Base-by-base conservation (phyloP, 2,888 invertebrate genomes). In the Drosophila meridionalis region DNA sequence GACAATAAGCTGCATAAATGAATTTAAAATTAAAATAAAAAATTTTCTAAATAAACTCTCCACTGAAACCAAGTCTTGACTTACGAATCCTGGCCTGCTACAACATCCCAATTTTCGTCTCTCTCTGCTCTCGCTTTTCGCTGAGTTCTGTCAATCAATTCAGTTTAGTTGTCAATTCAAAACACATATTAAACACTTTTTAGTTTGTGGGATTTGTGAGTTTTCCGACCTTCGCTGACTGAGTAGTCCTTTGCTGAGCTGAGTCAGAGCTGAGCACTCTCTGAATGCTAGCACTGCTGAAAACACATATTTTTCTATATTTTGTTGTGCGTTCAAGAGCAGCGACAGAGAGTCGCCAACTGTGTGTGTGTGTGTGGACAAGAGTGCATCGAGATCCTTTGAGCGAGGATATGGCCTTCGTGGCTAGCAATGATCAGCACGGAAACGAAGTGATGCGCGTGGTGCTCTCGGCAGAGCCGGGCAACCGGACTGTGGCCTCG, bases 391-490 rank as follows among this genome's bases (percentile, higher is more conserved):
- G 5, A 32, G 5, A 32, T 50, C n/a, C 20, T 7, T 26, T 12
- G 20, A 26, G 36, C 2, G 32, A 20, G 4, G 36, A 8, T 11
- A 76, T 80, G 80, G 80, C 80, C 3, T 80, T 67, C 55, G 59
- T 81, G 40, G 80, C 78, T 6, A 56, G 43, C 8, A 69, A 58
- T 50, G 80, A 80, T 69, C 50, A 62, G 50, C 60, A 68, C 45
- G 80, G 81, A 47, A 80, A 80, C 26, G 56, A 68, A 30, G 48
- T 63, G 38, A 71, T 50, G 59, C 74, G 80, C 1, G 64, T 77
- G 0, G 34, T 79, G 53, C 43, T 78, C 0, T 67, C 61, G 12
- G 26, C 77, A 1, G 69, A 79, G 4, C 62, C 78, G 12, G 73
- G 57, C 8, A 63, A 55, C 6, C 63, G 2, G 0, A 76, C 71